Evolutionary conservation across 2,888 invertebrate species (phyloP).

Genomic region (Rhogogaster chlorosoma): DNA sequence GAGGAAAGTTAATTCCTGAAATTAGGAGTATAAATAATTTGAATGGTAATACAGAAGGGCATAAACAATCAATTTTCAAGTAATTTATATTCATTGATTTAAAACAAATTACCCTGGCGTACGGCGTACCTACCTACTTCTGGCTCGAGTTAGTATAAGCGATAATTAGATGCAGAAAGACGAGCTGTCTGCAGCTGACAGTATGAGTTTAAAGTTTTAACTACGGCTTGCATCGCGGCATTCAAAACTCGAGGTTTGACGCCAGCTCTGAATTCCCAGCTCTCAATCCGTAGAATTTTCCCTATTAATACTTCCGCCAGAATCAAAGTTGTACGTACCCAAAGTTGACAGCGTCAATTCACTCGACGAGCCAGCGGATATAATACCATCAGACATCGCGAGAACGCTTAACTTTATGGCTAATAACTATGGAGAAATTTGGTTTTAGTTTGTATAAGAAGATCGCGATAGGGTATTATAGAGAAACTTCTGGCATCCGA

Average conservation of each 20-base stretch:
- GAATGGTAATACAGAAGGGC: neutral
- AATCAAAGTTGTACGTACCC: conserved; percentile 39
- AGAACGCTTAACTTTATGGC: conserved; percentile 38
- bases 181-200: conserved; percentile 30
- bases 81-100: neutral
- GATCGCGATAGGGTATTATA: too few species aligned
- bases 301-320: conserved; percentile 36
- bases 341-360: conserved; percentile 45
- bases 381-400: conserved; percentile 26
- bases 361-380: neutral
- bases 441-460: neutral
- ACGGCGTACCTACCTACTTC: neutral
- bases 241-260: conserved; percentile 38
- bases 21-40: neutral
- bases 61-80: neutral
- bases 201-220: conserved; percentile 32
- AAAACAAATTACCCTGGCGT: neutral
- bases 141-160: neutral
- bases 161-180: conserved; percentile 27
- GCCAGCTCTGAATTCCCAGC: neutral
- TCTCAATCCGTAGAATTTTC: conserved; percentile 42
- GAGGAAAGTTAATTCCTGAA: neutral
- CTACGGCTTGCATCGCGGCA: conserved; percentile 19
- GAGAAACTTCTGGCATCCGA: neutral
- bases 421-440: conserved; percentile 15